These are phyloP conservation scores for Artibeus jamaicensis DNA, from an alignment of 2,797 vertebrate species.

Conservation along the genomic window DNA sequence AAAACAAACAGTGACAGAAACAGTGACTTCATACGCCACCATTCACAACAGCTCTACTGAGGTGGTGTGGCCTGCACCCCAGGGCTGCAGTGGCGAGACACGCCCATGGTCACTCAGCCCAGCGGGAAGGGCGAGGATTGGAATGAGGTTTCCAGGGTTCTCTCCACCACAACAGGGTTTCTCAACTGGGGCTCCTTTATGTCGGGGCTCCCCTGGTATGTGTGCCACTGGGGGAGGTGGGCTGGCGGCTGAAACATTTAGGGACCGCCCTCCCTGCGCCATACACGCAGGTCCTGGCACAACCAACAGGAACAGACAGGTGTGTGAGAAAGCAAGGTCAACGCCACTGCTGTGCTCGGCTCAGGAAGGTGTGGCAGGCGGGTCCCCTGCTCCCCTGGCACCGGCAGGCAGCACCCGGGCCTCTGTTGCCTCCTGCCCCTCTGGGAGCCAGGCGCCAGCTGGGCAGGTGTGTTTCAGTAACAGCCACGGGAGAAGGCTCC, in stretches of 20 bases:
- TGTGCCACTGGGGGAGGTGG: rapidly evolving
- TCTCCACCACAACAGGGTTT: rapidly evolving
- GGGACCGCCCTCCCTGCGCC: neutral
- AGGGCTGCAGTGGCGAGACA: rapidly evolving
- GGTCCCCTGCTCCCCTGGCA: neutral
- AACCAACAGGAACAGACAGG: neutral
- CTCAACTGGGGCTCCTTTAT: neutral
- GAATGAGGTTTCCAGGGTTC: neutral
- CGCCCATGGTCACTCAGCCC: neutral
- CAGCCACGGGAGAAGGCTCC: neutral
- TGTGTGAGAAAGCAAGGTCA: rapidly evolving
- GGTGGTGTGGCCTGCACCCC: rapidly evolving
- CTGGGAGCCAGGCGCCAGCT: rapidly evolving
- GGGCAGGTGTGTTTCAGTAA: neutral
- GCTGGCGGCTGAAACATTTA: rapidly evolving
- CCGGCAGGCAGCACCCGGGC: rapidly evolving
- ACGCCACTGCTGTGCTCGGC: rapidly evolving
- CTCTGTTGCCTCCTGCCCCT: neutral
- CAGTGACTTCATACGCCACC: rapidly evolving
- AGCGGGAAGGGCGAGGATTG: rapidly evolving
- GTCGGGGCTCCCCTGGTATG: neutral
- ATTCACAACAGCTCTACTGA: neutral
- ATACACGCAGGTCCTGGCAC: constrained; percentile 69
- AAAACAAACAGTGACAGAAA: neutral
- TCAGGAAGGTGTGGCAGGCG: rapidly evolving